These are phyloP conservation scores for Tamandua tetradactyla DNA, from an alignment of 2,797 vertebrate genomes.

Conservation along the genomic window DNA sequence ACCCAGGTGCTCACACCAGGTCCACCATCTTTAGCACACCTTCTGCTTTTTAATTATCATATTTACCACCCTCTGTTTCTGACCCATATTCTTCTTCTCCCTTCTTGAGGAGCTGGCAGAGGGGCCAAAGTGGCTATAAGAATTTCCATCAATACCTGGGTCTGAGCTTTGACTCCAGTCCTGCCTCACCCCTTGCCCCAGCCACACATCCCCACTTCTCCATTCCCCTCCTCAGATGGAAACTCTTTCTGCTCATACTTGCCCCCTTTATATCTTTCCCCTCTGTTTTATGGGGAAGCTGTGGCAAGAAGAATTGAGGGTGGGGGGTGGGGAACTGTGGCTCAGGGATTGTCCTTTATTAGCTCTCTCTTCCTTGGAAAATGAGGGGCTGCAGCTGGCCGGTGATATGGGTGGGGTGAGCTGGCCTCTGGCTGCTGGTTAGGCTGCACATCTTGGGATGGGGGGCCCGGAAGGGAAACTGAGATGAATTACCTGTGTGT, in stretches of 20 bases:
- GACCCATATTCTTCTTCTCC: background rate
- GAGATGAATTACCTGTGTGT: slow-evolving; percentile 86
- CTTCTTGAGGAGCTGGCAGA: background rate
- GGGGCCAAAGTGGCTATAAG: background rate
- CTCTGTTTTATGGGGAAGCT: slow-evolving; percentile 75
- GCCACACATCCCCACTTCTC: background rate
- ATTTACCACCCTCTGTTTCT: background rate
- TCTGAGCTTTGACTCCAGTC: background rate
- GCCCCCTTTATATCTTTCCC: slow-evolving; percentile 78
- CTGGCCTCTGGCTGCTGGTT: slow-evolving; percentile 84
- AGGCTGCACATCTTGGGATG: slow-evolving; percentile 62
- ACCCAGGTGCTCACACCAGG: background rate
- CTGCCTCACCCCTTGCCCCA: background rate
- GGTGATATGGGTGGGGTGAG: slow-evolving; percentile 83
- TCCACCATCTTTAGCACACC: background rate
- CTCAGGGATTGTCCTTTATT: slow-evolving; percentile 71
- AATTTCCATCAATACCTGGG: background rate
- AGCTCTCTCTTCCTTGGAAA: slow-evolving; percentile 63
- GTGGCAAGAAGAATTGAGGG: slow-evolving; percentile 62
- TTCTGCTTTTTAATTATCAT: background rate
- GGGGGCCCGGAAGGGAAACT: slow-evolving; percentile 75
- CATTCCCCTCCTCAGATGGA: slow-evolving; percentile 51
- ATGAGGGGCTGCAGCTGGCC: slow-evolving; percentile 83
- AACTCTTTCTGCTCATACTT: slow-evolving; percentile 80
- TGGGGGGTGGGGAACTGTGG: background rate